Percentiles rank a stretch among this genome's conserved stretches.
These are phyloP conservation scores for Agrilus planipennis DNA, from an alignment of 1,140 invertebrate genomes.

Conservation along the genomic window DNA sequence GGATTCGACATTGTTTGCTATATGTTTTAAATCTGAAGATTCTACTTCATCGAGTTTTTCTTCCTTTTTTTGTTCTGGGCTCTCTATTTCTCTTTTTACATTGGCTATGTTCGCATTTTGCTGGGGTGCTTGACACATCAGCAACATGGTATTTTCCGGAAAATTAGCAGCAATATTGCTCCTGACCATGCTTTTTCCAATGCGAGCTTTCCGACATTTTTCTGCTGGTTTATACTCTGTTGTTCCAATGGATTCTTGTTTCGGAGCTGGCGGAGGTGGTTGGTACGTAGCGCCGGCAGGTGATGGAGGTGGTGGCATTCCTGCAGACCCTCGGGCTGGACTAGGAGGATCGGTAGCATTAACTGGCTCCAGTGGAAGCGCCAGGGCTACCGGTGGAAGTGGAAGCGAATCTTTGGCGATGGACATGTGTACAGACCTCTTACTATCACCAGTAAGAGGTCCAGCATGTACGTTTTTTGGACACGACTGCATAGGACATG, in stretches of 20 bases:
- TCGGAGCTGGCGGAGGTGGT: slow-evolving; percentile 15
- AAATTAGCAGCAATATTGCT: slow-evolving; percentile 40
- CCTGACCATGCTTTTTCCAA: slow-evolving; percentile 55
- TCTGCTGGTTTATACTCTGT: slow-evolving; percentile 18
- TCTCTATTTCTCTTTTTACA: slow-evolving; percentile 32
- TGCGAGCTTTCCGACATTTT: slow-evolving; percentile 42
- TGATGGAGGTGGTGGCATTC: slow-evolving; percentile 42
- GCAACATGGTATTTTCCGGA: slow-evolving; percentile 28
- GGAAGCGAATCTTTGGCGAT: slow-evolving; percentile 31
- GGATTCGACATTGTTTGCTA: background rate
- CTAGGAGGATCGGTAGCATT: slow-evolving; percentile 52
- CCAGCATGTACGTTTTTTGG: slow-evolving; percentile 95
- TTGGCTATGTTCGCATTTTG: slow-evolving; percentile 11
- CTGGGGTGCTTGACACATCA: slow-evolving; percentile 31
- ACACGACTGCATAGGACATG: slow-evolving; percentile 80
- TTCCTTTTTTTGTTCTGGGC: slow-evolving; percentile 26
- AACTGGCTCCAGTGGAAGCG: slow-evolving; percentile 46
- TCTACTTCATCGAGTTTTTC: slow-evolving; percentile 1
- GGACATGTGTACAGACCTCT: slow-evolving; percentile 43
- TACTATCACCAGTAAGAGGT: slow-evolving; percentile 83
- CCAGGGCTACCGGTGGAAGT: slow-evolving; percentile 47
- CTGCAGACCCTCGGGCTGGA: slow-evolving; percentile 49
- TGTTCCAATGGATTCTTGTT: slow-evolving; percentile 20
- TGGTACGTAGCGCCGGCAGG: slow-evolving; percentile 29
- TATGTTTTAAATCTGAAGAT: background rate